Evolutionary conservation across 2,797 vertebrate genomes (phyloP), one percentile per base, ranked within the genome.

Genomic region (Neosalanx taihuensis): DNA sequence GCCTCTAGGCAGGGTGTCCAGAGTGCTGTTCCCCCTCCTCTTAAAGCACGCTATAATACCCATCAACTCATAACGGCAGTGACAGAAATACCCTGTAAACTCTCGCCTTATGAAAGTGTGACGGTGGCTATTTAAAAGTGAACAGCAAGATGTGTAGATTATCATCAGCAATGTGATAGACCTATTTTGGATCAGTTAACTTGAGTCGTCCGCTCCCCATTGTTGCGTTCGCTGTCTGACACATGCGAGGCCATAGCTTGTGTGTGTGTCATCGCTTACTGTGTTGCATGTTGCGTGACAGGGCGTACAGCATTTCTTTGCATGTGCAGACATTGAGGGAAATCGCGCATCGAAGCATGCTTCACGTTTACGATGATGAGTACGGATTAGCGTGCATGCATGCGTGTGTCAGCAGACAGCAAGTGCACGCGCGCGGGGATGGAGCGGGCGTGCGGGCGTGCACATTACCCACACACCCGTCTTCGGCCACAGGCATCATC

Each of bases 401-500:
- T 63, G 31, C 13, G 10, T 63, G 31, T 60, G 58, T 23, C 23
- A 59, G 26, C n/a, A n/a, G 57, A 26, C 57, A 59, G 59, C 12
- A 31, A 5, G 26, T 61, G 13, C 23, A 26, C 26, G 59, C 23
- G 59, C 12, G 23, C 5, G 59, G 59, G 6, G 20, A 30, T 26
- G 7, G 23, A 12, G 59, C 9, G 20, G 4, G 59, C 30, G 59
- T 12, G 35, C 35, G 85, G 85, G 88, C 87, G 84, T 64, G 35
- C 59, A 41, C 84, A 77, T 83, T 87, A 86, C 85, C 85, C 81
- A 84, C 85, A 87, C 84, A 77, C 86, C 90, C 88, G 87, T 85
- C 82, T 80, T 86, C 77, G 37, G 80, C 81, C 77, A 68, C 77
- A 81, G 82, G 81, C 67, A 69, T 83, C 71, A 73, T 71, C 73